phyloP scores from a whole-genome alignment of 2,113 vertebrate species.

The Cromileptes altivelis region DNA sequence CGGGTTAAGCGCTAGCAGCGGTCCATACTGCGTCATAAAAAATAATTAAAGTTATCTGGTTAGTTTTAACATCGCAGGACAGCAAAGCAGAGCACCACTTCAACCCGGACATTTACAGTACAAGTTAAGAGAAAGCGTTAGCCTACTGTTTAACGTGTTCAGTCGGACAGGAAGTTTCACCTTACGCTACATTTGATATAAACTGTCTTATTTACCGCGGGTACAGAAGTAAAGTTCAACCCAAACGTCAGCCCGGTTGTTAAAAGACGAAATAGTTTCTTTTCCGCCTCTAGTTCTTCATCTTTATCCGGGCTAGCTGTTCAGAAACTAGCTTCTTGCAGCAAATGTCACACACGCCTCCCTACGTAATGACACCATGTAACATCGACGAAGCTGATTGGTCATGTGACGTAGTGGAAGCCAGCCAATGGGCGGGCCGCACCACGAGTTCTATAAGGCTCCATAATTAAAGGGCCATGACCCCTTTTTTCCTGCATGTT shows the following conservation, averaged over 20 bases:
- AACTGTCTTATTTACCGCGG: background rate
- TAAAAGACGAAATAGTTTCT: slow-evolving; percentile 13
- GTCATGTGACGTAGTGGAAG: slow-evolving; percentile 16
- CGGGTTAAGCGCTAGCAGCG: slow-evolving; percentile 32
- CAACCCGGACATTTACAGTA: slow-evolving; percentile 23
- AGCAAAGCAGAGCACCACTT: slow-evolving; percentile 7
- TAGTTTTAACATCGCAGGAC: background rate
- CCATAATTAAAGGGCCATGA: slow-evolving; percentile 41
- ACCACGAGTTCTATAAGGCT: background rate
- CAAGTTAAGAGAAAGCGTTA: slow-evolving; percentile 60
- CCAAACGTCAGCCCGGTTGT: background rate
- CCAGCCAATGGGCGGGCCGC: slow-evolving; percentile 21
- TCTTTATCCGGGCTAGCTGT: slow-evolving; percentile 57
- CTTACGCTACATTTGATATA: slow-evolving; percentile 18
- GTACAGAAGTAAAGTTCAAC: background rate
- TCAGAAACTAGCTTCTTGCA: slow-evolving; percentile 63
- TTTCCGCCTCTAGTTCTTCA: slow-evolving; percentile 28
- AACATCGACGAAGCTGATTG: slow-evolving; percentile 71
- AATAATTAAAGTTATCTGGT: slow-evolving; percentile 2
- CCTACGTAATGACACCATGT: slow-evolving; percentile 57
- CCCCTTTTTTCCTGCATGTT: background rate
- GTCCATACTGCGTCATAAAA: background rate
- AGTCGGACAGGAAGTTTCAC: slow-evolving; percentile 47
- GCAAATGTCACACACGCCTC: slow-evolving; percentile 84
- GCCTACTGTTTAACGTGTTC: slow-evolving; percentile 39